phyloP scores from a whole-genome alignment of 2,888 invertebrate species.

The Adelognathus sp. region DNA sequence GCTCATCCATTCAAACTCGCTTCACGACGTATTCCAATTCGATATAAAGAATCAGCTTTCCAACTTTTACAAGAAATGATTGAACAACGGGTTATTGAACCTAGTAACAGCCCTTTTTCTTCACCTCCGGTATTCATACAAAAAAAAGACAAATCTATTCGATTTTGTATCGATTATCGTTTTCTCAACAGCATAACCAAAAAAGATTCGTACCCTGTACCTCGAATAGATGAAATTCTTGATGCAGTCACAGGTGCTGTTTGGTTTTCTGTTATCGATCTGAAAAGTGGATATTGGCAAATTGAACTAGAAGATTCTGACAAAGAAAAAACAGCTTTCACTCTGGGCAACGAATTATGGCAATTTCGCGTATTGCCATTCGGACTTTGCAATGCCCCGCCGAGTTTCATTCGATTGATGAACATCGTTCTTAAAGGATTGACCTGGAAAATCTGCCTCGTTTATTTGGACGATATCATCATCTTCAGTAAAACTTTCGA shows the following conservation, averaged over 20 bases:
- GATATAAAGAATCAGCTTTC: background rate
- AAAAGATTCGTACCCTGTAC: conserved; percentile 21
- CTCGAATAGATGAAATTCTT: conserved; percentile 5
- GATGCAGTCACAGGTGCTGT: background rate
- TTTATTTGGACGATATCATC: conserved; percentile 62
- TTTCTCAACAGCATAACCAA: conserved; percentile 2
- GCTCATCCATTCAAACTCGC: conserved; percentile 10
- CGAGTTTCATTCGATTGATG: conserved; percentile 29
- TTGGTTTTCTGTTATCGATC: background rate
- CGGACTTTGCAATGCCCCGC: conserved; percentile 38
- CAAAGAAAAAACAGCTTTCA: conserved; percentile 24
- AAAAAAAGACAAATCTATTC: background rate
- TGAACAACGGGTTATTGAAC: conserved; percentile 6
- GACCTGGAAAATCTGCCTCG: conserved; percentile 65
- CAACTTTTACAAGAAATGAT: conserved; percentile 14
- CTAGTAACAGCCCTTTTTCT: background rate
- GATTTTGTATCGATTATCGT: conserved; percentile 27
- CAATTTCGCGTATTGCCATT: conserved; percentile 34
- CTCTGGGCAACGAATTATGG: conserved; percentile 14
- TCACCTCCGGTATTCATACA: background rate
- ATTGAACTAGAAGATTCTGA: background rate
- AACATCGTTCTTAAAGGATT: conserved; percentile 44
- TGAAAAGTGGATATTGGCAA: conserved; percentile 18
- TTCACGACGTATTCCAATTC: conserved; percentile 15
- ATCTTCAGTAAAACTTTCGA: conserved; percentile 47